phyloP scores from a whole-genome alignment of 2,113 vertebrate species.

The Brachypodius melanocephalos region DNA sequence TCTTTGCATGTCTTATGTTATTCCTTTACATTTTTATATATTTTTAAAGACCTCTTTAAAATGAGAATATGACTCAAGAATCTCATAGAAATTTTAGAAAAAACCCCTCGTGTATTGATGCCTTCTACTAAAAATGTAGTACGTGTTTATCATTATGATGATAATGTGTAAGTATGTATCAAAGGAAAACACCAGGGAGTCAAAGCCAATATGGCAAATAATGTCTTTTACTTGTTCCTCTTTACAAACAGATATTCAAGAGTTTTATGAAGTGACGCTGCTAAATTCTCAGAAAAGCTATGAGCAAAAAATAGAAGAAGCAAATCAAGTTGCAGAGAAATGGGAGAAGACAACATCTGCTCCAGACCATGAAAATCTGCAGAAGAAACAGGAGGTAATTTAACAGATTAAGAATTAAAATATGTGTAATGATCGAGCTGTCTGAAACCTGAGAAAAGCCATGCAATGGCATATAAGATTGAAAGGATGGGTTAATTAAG shows the following conservation, averaged over 20 bases:
- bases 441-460: neutral
- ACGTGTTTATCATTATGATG: neutral
- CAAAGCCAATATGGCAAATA: neutral
- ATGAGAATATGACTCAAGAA: neutral
- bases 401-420: neutral
- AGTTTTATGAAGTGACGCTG: constrained; percentile 93
- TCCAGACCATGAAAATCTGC: constrained; percentile 59
- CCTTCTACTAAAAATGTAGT: neutral
- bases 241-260: constrained; percentile 88
- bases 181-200: neutral
- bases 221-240: constrained; percentile 18
- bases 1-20: neutral
- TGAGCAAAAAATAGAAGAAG: constrained; percentile 89
- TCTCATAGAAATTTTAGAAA: neutral
- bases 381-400: constrained; percentile 71
- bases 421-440: neutral
- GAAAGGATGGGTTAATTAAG: neutral
- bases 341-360: constrained; percentile 81
- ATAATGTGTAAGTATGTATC: neutral
- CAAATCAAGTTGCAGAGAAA: constrained; percentile 85
- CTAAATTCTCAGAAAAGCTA: constrained; percentile 89
- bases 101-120: neutral
- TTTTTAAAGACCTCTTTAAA: neutral
- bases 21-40: neutral
- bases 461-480: neutral